Evolutionary conservation across 2,888 invertebrate species (phyloP), one percentile per base, ranked within the genome.

Genomic region (Acholoe squamosa): DNA sequence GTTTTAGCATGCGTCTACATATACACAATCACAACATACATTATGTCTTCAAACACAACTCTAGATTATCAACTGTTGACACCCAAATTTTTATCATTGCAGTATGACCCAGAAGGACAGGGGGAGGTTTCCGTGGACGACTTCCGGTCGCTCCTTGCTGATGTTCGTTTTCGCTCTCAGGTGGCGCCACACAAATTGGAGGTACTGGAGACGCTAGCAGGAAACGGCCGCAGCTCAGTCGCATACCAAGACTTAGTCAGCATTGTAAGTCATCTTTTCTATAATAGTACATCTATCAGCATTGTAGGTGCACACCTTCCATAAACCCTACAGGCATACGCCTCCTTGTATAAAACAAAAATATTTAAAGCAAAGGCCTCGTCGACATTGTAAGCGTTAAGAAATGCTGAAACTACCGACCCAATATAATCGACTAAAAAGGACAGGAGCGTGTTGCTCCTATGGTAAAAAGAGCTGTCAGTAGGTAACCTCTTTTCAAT

Each of bases 71-170:
- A 43, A 43, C 10, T 43, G 43, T 7, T 43, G 10, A 43, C 43
- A n/a, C 43, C 43, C 43, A 43, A 7, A 43, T 43, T 43, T 43
- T 43, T 61, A n/a, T 61, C n/a, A 19, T 61, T 77, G 22, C 76
- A 89, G 89, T 89, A 89, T 89, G 89, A 89, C 76, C 43, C 71
- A 12, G 76, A 51, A 34, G 89, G 89, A 28, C 51, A 67, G 43
- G 89, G 89, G 25, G 76, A 76, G 52, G 89, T 89, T 0, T 89
- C 89, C 0, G 71, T 77, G 0, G 71, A 67, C 71, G 28, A 71
- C 77, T 89, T 89, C 89, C 71, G 89, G 76, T 22, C 67, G 22
- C 77, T 76, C 22, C 51, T 89, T 14, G 86, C 52, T 54, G 86
- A 86, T 54, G 52, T 28, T 31, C 52, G 54, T 0, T 86, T 86